Percentiles rank a stretch among this genome's conserved stretches.
phyloP scores from a whole-genome alignment of 2,797 vertebrate genomes.

The Clarias laeviceps region DNA sequence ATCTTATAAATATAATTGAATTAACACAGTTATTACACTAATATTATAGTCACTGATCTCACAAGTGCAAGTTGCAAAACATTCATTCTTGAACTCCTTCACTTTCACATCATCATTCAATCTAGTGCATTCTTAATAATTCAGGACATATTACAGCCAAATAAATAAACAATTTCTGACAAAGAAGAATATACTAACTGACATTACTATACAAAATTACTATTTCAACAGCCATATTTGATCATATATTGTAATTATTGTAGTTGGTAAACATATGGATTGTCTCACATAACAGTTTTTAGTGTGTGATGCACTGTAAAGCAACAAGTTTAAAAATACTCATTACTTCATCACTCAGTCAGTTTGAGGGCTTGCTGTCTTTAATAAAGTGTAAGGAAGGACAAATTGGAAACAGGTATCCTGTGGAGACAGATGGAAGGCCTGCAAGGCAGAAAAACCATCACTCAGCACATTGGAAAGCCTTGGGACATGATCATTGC shows the following conservation, averaged over 20 bases:
- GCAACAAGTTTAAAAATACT: constrained; percentile 22
- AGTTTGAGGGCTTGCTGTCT: constrained; percentile 49
- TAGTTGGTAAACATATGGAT: constrained; percentile 45
- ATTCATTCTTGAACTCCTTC: not conserved
- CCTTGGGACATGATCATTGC: constrained; percentile 40
- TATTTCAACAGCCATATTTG: not conserved
- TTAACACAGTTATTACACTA: not conserved
- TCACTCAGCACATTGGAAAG: constrained; percentile 38
- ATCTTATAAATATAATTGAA: not conserved
- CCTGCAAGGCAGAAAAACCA: constrained; percentile 60
- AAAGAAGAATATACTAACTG: not conserved
- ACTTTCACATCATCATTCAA: not conserved
- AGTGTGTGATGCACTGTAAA: not conserved
- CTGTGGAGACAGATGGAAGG: constrained; percentile 61
- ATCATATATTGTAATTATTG: constrained; percentile 7
- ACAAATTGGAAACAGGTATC: constrained; percentile 68
- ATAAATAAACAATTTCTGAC: not conserved
- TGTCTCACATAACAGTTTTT: constrained; percentile 4
- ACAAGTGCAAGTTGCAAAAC: not conserved
- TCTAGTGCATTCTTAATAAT: not conserved
- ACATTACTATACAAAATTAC: not conserved
- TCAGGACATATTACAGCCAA: not conserved
- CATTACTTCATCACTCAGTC: constrained; percentile 27
- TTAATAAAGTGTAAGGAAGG: constrained; percentile 55
- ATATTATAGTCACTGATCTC: not conserved